A percentile compares a stretch with the other conserved stretches of the same genome.
These are phyloP conservation scores for Eupeodes corollae DNA, from an alignment of 1,140 invertebrate genomes.

Conservation along the genomic window DNA sequence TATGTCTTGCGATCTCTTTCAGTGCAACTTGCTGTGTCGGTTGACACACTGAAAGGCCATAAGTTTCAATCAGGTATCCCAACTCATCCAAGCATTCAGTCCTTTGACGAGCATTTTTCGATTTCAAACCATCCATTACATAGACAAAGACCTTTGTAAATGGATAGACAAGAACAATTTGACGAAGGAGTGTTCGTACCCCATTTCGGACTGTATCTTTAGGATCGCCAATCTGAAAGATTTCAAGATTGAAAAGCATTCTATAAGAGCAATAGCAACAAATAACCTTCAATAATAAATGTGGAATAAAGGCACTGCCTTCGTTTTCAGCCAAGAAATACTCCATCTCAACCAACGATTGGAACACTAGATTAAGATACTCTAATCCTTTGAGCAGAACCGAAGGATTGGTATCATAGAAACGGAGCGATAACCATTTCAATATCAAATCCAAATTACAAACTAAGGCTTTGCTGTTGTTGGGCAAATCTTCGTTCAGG, in stretches of 20 bases:
- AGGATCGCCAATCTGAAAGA: slow-evolving; percentile 75
- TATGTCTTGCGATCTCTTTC: slow-evolving; percentile 87
- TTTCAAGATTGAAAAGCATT: neutral
- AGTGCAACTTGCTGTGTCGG: slow-evolving; percentile 64
- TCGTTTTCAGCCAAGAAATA: slow-evolving; percentile 85
- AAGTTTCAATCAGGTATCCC: slow-evolving; percentile 72
- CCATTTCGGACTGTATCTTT: slow-evolving; percentile 88
- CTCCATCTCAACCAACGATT: slow-evolving; percentile 61
- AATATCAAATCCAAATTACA: slow-evolving; percentile 89
- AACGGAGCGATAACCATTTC: slow-evolving; percentile 91
- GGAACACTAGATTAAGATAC: slow-evolving; percentile 76
- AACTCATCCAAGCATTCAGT: slow-evolving; percentile 93
- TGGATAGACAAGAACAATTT: slow-evolving; percentile 76
- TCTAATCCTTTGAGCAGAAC: slow-evolving; percentile 90
- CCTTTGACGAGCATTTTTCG: slow-evolving; percentile 91
- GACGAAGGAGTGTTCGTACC: slow-evolving; percentile 74
- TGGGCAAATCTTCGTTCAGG: slow-evolving; percentile 69
- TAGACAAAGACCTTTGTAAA: slow-evolving; percentile 81
- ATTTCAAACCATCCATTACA: slow-evolving; percentile 89
- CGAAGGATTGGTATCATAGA: slow-evolving; percentile 97
- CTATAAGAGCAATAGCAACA: neutral
- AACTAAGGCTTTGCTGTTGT: slow-evolving; percentile 65
- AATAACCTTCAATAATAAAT: slow-evolving; percentile 75
- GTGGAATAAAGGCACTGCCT: slow-evolving; percentile 88
- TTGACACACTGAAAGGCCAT: slow-evolving; percentile 75